Base-by-base conservation (phyloP, 2,797 vertebrate genomes). In the Kryptolebias ocellatus region DNA sequence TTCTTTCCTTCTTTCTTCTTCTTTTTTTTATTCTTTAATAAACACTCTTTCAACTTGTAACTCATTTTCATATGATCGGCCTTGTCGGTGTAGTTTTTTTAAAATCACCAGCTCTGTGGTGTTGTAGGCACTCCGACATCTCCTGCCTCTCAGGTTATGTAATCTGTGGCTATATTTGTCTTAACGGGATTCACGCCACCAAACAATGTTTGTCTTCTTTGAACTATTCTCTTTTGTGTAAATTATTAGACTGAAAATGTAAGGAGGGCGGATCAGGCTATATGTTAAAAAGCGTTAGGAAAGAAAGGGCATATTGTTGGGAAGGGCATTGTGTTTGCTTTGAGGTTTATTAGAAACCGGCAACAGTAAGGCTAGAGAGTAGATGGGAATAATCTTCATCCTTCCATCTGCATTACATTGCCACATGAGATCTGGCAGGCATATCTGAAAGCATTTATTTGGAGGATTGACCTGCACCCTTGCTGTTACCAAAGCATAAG, bases 111-210 rank as follows among this genome's bases (percentile, higher is more conserved):
- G 27, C 18, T 67, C 60, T 75, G 54, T 73, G 68, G 65, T 67
- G 74, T 80, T 81, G 68, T 73, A 70, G 70, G 62, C 73, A 73
- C 62, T 59, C 37, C 60, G 31, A 46, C 51, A 72, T 78, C 66
- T 64, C 63, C 67, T 76, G 72, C 73, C 81, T 84, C 70, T 54
- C 59, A 84, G 79, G 84, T 92, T 88, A 89, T 88, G 85, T 87
- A 90, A 92, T 83, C 64, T 28, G 67, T 63, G 63, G 81, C 81
- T 85, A 90, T 90, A 87, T 92, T 91, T 85, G 84, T 86, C 82
- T 83, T 78, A 79, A 87, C 85, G 78, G 79, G 81, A 82, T 72
- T 72, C 78, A 68, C 82, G 59, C 72, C 74, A 90, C 92, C 90
- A 85, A 91, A 87, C 83, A 88, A 64, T 80, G 75, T 80, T 77